Base-by-base conservation (phyloP, 2,888 invertebrate genomes). In the Timema cristinae region DNA sequence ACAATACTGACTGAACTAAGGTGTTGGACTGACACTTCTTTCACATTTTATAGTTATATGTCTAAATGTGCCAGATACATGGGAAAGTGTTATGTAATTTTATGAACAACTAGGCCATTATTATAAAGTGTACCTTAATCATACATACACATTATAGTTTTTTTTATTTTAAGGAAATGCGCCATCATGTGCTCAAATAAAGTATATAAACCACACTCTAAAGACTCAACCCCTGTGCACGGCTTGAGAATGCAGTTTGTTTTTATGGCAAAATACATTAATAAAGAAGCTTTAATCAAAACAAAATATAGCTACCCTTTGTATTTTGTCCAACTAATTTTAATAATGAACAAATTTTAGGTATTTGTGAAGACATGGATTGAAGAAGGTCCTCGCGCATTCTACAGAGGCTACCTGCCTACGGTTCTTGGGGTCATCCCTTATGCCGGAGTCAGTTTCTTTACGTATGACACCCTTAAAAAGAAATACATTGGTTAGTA, bases 401-500 rank as follows among this genome's bases (percentile, higher is more conserved):
- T 97, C 71, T 97, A 94, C 81, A 86, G 92, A 76, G 98, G 98
- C 0, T 96, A 92, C 82, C 85, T 90, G 70, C 94, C 98, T 0
- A 97, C 98, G 0, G 88, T 98, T 70, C 81, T 95, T 32, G 98
- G 98, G 0, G 96, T 97, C 6, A 92, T 98, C 76, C 97, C 97
- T 0, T 98, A 98, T 83, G 97, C 98, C 0, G 98, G 98, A 6
- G 93, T 93, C 69, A 96, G 97, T 15, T 99, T 99, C 85, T 98
- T 93, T 84, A 98, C 96, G 0, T 99, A 97, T 81, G 98, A 98
- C 84, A 92, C 94, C 0, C 86, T 98, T 49, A 98, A 98, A 82
- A 89, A 90, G 74, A 83, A 89, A 78, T 89, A 94, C 79, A 83
- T 85, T 79, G 91, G 94, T 94, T 81, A 84, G 82, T 77, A 47